These are phyloP conservation scores for Neotoma lepida DNA, from an alignment of 2,113 vertebrate species.

Conservation along the genomic window DNA sequence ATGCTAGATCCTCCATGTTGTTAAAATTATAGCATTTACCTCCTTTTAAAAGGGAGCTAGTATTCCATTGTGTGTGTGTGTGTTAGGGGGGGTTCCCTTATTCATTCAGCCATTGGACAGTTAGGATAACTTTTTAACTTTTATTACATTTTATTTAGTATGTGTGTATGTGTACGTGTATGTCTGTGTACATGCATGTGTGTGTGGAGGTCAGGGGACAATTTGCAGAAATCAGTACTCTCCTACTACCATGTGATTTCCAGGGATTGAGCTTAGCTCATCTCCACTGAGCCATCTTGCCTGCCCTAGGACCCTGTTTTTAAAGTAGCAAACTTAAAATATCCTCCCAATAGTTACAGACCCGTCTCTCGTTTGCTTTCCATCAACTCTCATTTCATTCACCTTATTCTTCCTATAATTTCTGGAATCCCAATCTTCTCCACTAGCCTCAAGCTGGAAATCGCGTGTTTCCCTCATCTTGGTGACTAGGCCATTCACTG, in stretches of 20 bases:
- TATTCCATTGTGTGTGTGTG: background rate
- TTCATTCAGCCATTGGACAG: background rate
- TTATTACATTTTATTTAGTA: background rate
- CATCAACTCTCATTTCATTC: background rate
- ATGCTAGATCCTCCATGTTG: background rate
- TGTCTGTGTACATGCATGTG: background rate
- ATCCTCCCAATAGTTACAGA: background rate
- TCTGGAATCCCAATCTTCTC: background rate
- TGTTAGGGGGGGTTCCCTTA: background rate
- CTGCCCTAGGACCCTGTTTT: background rate
- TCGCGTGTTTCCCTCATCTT: background rate
- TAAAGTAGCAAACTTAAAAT: constrained; percentile 18
- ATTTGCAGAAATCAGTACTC: background rate
- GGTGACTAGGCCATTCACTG: background rate
- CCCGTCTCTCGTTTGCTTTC: background rate
- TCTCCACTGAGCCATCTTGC: background rate
- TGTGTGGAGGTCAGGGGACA: background rate
- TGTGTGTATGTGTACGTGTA: background rate
- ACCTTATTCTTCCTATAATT: background rate
- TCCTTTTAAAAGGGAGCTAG: background rate
- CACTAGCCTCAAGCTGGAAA: background rate
- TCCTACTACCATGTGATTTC: background rate
- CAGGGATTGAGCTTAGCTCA: background rate
- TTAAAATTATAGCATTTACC: background rate
- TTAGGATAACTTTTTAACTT: background rate